Percentiles rank a stretch among this genome's conserved stretches.
Evolutionary conservation across 1,140 invertebrate species (phyloP).

Genomic region (Matsumurasca onukii): DNA sequence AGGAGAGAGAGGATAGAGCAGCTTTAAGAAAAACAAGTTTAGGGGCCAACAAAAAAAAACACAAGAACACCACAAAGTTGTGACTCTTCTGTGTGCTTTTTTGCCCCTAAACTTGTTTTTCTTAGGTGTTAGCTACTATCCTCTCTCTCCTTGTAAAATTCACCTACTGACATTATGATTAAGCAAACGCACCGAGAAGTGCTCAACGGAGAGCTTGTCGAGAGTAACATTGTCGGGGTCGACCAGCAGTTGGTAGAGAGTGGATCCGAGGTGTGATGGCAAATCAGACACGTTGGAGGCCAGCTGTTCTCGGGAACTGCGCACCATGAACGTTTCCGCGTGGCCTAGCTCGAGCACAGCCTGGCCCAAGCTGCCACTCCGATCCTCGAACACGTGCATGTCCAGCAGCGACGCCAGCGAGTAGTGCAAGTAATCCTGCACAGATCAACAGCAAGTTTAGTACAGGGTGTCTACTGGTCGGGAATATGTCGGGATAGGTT

Average conservation of each 20-base stretch:
- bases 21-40: too few relatives aligned
- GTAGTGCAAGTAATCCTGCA: conserved; percentile 55
- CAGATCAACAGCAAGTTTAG: too few relatives aligned
- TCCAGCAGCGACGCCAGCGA: conserved; percentile 59
- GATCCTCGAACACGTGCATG: conserved; percentile 59
- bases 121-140: too few relatives aligned
- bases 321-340: conserved; percentile 60
- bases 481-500: too few relatives aligned
- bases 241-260: conserved; percentile 60
- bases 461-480: too few relatives aligned
- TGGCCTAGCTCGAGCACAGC: conserved; percentile 62
- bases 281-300: conserved; percentile 55
- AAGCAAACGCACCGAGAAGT: conserved; percentile 59
- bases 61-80: too few relatives aligned
- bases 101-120: too few relatives aligned
- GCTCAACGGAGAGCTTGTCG: conserved; percentile 59
- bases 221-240: conserved; percentile 63
- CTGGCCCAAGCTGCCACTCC: conserved; percentile 49
- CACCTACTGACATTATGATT: too few relatives aligned
- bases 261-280: conserved; percentile 61
- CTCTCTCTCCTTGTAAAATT: too few relatives aligned
- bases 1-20: too few relatives aligned
- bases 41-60: too few relatives aligned
- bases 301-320: conserved; percentile 52
- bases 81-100: too few relatives aligned